Conservation (phyloP, 2,888 invertebrate genomes). For the Salpingus planirostris region DNA sequence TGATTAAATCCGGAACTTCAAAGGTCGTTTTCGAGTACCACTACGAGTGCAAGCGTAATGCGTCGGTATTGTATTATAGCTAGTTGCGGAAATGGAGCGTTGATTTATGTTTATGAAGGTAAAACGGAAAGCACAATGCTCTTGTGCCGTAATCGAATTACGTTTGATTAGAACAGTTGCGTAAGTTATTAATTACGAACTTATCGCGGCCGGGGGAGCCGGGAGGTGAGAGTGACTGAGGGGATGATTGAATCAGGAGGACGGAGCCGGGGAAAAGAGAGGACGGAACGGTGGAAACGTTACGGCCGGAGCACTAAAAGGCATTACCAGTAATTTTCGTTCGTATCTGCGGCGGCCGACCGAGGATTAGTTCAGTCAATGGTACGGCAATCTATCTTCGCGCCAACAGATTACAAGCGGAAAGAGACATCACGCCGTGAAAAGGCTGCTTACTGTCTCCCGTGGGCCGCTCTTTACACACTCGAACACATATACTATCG, state of each 20-base stretch:
- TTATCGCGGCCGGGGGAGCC: too few relatives aligned
- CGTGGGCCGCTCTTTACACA: conserved; percentile 21
- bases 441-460: conserved; percentile 25
- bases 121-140: conserved; percentile 9
- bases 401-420: conserved; percentile 36
- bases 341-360: conserved; percentile 33
- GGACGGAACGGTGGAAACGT: conserved; percentile 16
- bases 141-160: conserved; percentile 11
- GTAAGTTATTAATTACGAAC: conserved; percentile 17
- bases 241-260: conserved; percentile 1
- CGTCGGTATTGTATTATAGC: not conserved
- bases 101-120: conserved; percentile 12
- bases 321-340: conserved; percentile 33
- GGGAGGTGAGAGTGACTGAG: conserved; percentile 5
- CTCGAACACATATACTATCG: conserved; percentile 21
- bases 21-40: conserved; percentile 3
- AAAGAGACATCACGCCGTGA: conserved; percentile 31
- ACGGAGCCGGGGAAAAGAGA: conserved; percentile 5
- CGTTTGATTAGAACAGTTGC: conserved; percentile 16
- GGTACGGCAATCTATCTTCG: conserved; percentile 37
- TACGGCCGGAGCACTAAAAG: conserved; percentile 21
- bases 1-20: conserved; percentile 9
- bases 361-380: conserved; percentile 37
- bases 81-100: conserved; percentile 5
- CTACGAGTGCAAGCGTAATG: too few relatives aligned